Evolutionary conservation across 2,888 invertebrate species (phyloP).

Genomic region (Apotomis capreana): DNA sequence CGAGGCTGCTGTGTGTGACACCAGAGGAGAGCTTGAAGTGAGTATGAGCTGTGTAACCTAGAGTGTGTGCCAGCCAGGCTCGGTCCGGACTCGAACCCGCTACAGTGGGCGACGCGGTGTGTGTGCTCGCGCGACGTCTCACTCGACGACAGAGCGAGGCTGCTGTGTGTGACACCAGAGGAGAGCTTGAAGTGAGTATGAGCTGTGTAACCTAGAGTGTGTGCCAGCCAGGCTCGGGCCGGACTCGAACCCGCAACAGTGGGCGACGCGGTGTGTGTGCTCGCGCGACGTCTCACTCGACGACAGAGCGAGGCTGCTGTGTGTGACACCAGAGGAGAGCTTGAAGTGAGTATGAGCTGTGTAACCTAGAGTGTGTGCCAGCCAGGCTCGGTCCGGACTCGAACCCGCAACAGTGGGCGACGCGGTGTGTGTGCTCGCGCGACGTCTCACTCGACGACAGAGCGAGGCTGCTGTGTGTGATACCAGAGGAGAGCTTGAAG

Average conservation of each 20-base stretch:
- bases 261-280: slow-evolving; percentile 50
- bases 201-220: slow-evolving; percentile 45
- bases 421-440: slow-evolving; percentile 43
- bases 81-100: slow-evolving; percentile 40
- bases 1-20: slow-evolving; percentile 52
- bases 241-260: slow-evolving; percentile 45
- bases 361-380: slow-evolving; percentile 49
- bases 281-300: slow-evolving; percentile 43
- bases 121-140: slow-evolving; percentile 43
- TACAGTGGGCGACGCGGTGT: slow-evolving; percentile 53
- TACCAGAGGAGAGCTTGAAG: slow-evolving; percentile 57
- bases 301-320: slow-evolving; percentile 52
- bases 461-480: slow-evolving; percentile 51
- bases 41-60: slow-evolving; percentile 38
- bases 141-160: slow-evolving; percentile 49
- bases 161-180: slow-evolving; percentile 55
- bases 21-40: slow-evolving; percentile 57
- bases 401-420: slow-evolving; percentile 59
- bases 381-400: slow-evolving; percentile 43
- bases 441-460: slow-evolving; percentile 47
- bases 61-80: slow-evolving; percentile 48
- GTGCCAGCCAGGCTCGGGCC: slow-evolving; percentile 43
- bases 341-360: slow-evolving; percentile 51
- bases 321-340: slow-evolving; percentile 52
- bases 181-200: slow-evolving; percentile 53